Evolutionary conservation across 2,888 invertebrate species (phyloP), one percentile per base, ranked within the genome.

Genomic region (Torymus auratus): DNA sequence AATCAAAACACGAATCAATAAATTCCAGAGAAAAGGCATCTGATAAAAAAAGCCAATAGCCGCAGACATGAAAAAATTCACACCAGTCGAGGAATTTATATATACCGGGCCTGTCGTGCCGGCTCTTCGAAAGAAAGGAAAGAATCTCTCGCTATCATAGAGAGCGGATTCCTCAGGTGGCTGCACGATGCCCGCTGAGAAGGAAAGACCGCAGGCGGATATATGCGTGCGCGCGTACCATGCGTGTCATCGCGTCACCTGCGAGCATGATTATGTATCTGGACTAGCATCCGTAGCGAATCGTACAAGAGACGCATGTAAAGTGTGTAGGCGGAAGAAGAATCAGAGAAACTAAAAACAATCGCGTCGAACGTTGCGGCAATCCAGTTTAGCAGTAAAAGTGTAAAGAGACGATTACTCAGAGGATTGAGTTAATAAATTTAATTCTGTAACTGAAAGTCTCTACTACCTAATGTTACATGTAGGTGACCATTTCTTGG

Each of bases 231-330:
- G 41, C 41, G 41, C 41, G 41, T 41, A 41, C 41, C 41, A 7
- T 7, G 41, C 15, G 7, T 15, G 68, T 61, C 76, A 55, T 52
- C 53, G 67, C 14, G n/a, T 23, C 52, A 68, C 60, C 68, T 28
- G 14, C 69, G 55, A 56, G n/a, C 61, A 41, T 58, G 64, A 80
- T 80, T 70, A 70, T 23, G 70, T 52, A 64, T 79, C 64, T 64
- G 67, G 68, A 64, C 53, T 41, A 23, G 17, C 17, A 52, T 20
- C 58, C 20, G 14, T 41, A 10, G 7, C 41, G 41, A 41, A 41
- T 41, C 7, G 41, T 41, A 41, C 41, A 41, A 41, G 41, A 41
- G 52, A 5, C 28, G 60, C 28, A 64, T 67, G 60, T 41, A 72
- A 60, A 60, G 71, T 28, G 14, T 14, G 28, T 13, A 75, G 20